Percentiles rank a stretch among this genome's conserved stretches.
These are phyloP conservation scores for Masnerella sp. DNA, from an alignment of 2,888 invertebrate species.

Conservation along the genomic window DNA sequence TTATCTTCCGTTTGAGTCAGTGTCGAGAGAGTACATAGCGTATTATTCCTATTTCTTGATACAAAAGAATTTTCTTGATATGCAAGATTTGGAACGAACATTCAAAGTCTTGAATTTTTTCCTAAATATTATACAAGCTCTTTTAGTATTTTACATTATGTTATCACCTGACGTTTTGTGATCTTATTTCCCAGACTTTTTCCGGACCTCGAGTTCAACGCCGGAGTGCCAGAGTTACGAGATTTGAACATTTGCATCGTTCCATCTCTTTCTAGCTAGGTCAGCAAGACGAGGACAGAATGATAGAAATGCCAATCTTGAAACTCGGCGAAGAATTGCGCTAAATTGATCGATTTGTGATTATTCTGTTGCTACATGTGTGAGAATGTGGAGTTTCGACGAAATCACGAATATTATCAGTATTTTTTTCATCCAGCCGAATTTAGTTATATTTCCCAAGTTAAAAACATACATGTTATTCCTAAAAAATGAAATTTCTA, in stretches of 20 bases:
- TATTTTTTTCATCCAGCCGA: too few species aligned
- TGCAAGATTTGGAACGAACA: constrained; percentile 65
- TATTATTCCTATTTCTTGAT: constrained; percentile 53
- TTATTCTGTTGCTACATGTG: background rate
- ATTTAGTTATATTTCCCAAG: too few species aligned
- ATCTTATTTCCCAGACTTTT: constrained; percentile 56
- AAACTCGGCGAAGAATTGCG: background rate
- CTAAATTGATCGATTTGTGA: background rate
- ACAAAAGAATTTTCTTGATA: constrained; percentile 66
- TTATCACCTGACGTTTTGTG: constrained; percentile 43
- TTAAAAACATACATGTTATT: too few species aligned
- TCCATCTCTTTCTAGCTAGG: too few species aligned
- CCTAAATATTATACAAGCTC: constrained; percentile 65
- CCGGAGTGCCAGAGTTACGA: too few species aligned
- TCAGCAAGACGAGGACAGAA: too few species aligned
- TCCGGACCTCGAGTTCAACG: constrained; percentile 19
- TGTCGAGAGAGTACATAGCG: constrained; percentile 51
- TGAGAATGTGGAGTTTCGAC: constrained; percentile 10
- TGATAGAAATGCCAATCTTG: too few species aligned
- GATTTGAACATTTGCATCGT: too few species aligned
- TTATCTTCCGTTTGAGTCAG: constrained; percentile 17
- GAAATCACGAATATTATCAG: constrained; percentile 2
- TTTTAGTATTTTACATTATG: constrained; percentile 58
- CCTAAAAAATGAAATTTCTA: too few species aligned
- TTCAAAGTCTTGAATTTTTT: constrained; percentile 64